Evolutionary conservation across 2,113 vertebrate genomes (phyloP).

Genomic region (Platichthys stellatus): DNA sequence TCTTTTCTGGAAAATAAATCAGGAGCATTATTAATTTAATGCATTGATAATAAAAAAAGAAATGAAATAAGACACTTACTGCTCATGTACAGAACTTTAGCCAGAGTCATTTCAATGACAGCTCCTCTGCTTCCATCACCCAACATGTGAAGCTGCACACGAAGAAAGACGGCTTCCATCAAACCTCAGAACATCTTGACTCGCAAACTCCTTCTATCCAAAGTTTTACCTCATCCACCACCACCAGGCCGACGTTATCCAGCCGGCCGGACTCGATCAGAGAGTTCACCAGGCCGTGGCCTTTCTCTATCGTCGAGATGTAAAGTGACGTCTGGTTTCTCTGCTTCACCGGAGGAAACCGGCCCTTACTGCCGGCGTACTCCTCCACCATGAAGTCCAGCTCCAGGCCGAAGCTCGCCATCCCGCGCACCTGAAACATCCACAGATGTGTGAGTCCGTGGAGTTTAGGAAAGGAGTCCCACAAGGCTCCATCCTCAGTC

Average conservation of each 20-base stretch:
- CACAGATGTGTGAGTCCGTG: neutral
- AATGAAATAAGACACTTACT: conserved; percentile 81
- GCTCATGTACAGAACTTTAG: conserved; percentile 89
- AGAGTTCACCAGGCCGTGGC: conserved; percentile 92
- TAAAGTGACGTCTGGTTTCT: conserved; percentile 87
- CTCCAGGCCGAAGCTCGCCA: conserved; percentile 91
- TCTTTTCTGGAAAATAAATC: conserved; percentile 78
- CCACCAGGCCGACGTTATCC: conserved; percentile 87
- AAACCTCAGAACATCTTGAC: neutral
- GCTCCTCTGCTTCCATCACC: conserved; percentile 93
- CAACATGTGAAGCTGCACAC: conserved; percentile 93
- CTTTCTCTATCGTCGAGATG: conserved; percentile 95
- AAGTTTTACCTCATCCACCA: conserved; percentile 92
- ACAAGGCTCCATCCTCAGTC: neutral
- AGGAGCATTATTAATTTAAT: neutral
- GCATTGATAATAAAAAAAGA: neutral
- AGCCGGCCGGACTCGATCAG: conserved; percentile 89
- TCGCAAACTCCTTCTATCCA: too few species aligned
- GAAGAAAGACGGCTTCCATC: neutral
- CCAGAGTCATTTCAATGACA: conserved; percentile 89
- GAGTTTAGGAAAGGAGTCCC: neutral
- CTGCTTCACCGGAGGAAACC: conserved; percentile 91
- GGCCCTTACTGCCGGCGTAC: conserved; percentile 96
- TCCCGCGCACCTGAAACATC: conserved; percentile 84
- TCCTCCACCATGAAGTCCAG: conserved; percentile 96